phyloP scores from a whole-genome alignment of 1,140 invertebrate species.

The Pantala flavescens region DNA sequence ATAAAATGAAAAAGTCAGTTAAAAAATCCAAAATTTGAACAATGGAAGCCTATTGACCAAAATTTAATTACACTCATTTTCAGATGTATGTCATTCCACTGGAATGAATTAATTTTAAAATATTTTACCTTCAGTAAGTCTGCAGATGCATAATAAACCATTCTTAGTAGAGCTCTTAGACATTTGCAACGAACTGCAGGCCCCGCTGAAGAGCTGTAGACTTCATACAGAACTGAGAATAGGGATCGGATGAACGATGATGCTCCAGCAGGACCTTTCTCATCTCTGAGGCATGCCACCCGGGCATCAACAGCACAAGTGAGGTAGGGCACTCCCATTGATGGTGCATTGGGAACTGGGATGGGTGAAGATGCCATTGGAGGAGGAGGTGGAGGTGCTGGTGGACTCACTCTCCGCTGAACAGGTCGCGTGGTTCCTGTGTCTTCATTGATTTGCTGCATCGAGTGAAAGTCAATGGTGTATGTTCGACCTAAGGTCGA shows the following conservation, averaged over 20 bases:
- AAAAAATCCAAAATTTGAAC: no score
- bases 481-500: slow-evolving; percentile 85
- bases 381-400: slow-evolving; percentile 36
- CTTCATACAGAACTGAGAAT: slow-evolving; percentile 88
- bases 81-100: no score
- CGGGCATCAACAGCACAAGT: slow-evolving; percentile 42
- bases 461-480: slow-evolving; percentile 89
- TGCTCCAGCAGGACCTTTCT: slow-evolving; percentile 44
- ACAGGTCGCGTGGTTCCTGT: slow-evolving; percentile 86
- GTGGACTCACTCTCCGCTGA: slow-evolving; percentile 53
- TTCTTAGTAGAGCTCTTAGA: slow-evolving; percentile 83
- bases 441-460: slow-evolving; percentile 98
- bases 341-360: slow-evolving; percentile 24
- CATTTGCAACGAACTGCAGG: slow-evolving; percentile 95
- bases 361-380: slow-evolving; percentile 33
- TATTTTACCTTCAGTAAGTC: slow-evolving; percentile 56
- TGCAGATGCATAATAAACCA: slow-evolving; percentile 87
- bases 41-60: no score
- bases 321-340: slow-evolving; percentile 7
- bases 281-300: slow-evolving; percentile 47
- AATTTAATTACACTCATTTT: no score
- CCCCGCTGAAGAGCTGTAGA: slow-evolving; percentile 93
- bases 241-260: slow-evolving; percentile 75
- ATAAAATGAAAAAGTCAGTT: no score
- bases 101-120: no score